These are phyloP conservation scores for Rattus rattus DNA, from an alignment of 2,113 vertebrate genomes.

Conservation along the genomic window DNA sequence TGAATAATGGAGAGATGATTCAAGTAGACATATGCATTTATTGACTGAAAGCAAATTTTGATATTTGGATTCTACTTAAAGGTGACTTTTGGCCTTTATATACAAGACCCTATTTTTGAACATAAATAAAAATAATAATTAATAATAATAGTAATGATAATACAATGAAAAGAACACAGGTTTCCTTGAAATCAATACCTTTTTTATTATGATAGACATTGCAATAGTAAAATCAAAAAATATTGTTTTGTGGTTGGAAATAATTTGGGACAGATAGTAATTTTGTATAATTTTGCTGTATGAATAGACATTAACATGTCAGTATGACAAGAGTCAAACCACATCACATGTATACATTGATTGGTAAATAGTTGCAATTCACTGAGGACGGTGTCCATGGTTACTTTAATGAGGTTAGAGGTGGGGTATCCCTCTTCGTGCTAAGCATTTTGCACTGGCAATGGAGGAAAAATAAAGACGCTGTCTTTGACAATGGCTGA, in stretches of 20 bases:
- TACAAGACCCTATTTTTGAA: not conserved
- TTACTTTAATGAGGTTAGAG: not conserved
- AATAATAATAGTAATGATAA: not conserved
- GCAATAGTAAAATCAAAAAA: not conserved
- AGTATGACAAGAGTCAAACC: slow-evolving; percentile 6
- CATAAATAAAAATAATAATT: not conserved
- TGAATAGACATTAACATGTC: not conserved
- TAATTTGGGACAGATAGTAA: not conserved
- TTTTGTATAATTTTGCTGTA: slow-evolving; percentile 28
- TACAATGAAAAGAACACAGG: not conserved
- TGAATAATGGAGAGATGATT: not conserved
- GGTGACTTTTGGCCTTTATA: not conserved
- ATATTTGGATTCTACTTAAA: not conserved
- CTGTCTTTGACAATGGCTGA: slow-evolving; percentile 72
- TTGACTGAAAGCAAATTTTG: not conserved
- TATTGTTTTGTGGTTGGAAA: not conserved
- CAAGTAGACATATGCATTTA: not conserved
- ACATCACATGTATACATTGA: slow-evolving; percentile 10
- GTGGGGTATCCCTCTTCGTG: not conserved
- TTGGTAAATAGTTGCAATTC: not conserved
- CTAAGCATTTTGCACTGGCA: not conserved
- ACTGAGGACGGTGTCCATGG: not conserved
- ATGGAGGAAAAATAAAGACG: slow-evolving; percentile 46
- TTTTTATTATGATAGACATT: not conserved
- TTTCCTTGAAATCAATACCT: not conserved